Evolutionary conservation across 1,140 invertebrate genomes (phyloP).

Genomic region (Drosophila bocqueti): DNA sequence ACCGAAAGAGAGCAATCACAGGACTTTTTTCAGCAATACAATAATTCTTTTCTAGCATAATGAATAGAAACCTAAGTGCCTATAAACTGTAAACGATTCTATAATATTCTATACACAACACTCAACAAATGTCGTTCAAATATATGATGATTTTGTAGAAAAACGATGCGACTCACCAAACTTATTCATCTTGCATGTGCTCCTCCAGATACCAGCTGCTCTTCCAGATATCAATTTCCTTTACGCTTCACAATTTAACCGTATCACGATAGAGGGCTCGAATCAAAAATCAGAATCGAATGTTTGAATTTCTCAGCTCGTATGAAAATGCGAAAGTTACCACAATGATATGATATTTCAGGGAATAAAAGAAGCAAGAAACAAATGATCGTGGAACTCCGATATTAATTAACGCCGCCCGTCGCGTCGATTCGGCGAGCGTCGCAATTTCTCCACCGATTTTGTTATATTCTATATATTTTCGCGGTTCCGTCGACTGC

Average conservation of each 20-base stretch:
- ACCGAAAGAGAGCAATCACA: constrained; percentile 36
- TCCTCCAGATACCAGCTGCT: neutral
- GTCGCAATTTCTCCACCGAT: constrained; percentile 51
- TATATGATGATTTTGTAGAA: constrained; percentile 28
- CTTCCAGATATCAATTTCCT: constrained; percentile 13
- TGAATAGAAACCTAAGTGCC: constrained; percentile 54
- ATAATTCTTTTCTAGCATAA: constrained; percentile 39
- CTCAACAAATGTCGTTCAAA: constrained; percentile 32
- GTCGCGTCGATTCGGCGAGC: constrained; percentile 59
- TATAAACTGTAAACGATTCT: constrained; percentile 13
- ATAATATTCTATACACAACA: constrained; percentile 43
- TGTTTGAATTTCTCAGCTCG: constrained; percentile 35
- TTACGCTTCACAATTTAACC: constrained; percentile 43
- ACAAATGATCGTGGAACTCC: constrained; percentile 62
- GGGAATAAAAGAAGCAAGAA: constrained; percentile 62
- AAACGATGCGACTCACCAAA: constrained; percentile 56
- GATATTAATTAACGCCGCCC: constrained; percentile 64
- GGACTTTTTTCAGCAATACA: constrained; percentile 24
- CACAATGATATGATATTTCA: constrained; percentile 37
- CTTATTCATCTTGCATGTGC: constrained; percentile 66
- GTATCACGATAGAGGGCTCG: constrained; percentile 26
- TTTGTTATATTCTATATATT: constrained; percentile 43
- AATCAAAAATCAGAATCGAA: constrained; percentile 39
- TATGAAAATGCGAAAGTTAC: constrained; percentile 49
- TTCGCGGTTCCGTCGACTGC: constrained; percentile 54